These are phyloP conservation scores for Meliscaeva auricollis DNA, from an alignment of 2,888 invertebrate species.

Conservation along the genomic window DNA sequence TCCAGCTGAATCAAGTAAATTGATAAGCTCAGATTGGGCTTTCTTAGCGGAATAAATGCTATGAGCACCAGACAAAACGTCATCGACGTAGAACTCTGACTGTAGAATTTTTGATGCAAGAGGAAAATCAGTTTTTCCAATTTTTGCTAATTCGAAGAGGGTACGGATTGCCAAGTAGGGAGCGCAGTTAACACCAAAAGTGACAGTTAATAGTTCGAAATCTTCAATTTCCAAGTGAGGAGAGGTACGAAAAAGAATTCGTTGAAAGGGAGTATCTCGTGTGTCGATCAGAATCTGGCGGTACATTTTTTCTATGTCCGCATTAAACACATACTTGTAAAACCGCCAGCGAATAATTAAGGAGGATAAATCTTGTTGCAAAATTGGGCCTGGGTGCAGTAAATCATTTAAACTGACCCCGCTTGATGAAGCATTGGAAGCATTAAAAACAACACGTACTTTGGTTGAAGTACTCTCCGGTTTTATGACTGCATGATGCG, in stretches of 20 bases:
- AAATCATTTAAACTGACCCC: not conserved
- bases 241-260: slow-evolving; percentile 59
- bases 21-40: not conserved
- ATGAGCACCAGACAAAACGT: not conserved
- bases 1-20: not conserved
- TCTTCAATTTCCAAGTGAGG: not conserved
- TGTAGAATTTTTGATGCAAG: not conserved
- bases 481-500: slow-evolving; percentile 61
- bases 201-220: no score
- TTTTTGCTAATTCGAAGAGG: slow-evolving; percentile 37
- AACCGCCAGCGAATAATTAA: slow-evolving; percentile 53
- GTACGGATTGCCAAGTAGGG: slow-evolving; percentile 55
- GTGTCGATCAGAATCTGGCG: slow-evolving; percentile 67
- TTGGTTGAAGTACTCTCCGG: slow-evolving; percentile 68
- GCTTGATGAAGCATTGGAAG: no score
- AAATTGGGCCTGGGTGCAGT: slow-evolving; percentile 71
- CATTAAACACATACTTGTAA: slow-evolving; percentile 70
- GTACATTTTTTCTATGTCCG: slow-evolving; percentile 77
- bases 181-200: not conserved
- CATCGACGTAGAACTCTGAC: not conserved
- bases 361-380: not conserved
- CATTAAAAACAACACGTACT: slow-evolving; percentile 74
- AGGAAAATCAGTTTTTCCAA: not conserved
- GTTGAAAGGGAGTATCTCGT: slow-evolving; percentile 29
- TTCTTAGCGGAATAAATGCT: not conserved